Conservation (phyloP, 2,113 vertebrate genomes). For the Thamnaconus septentrionalis region DNA sequence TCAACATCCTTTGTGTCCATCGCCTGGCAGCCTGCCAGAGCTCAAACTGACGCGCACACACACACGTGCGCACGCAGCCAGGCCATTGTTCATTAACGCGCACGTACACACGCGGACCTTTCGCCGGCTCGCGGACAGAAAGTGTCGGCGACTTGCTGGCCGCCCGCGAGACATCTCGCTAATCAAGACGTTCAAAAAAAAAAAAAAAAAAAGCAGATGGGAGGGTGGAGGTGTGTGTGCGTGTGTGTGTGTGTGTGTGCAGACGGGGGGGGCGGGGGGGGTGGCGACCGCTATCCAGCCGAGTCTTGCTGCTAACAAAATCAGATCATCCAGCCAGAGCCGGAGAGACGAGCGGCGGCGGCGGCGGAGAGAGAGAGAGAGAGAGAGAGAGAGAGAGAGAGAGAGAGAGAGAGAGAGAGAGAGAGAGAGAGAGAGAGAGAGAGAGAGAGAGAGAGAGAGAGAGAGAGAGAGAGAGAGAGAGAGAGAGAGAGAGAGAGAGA, state of each 20-base stretch:
- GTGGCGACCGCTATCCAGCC: constrained; percentile 40
- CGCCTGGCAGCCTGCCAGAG: constrained; percentile 86
- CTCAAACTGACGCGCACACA: constrained; percentile 34
- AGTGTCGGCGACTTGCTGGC: constrained; percentile 27
- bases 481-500: not conserved
- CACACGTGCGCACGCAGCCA: constrained; percentile 31
- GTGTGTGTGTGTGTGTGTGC: not conserved
- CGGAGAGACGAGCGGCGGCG: constrained; percentile 20
- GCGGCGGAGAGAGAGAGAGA: not conserved
- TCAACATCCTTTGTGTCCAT: constrained; percentile 85
- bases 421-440: constrained; percentile 16
- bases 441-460: no score
- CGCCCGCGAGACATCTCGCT: constrained; percentile 29
- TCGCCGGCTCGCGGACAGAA: constrained; percentile 13
- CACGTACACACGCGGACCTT: constrained; percentile 35
- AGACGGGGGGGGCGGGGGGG: not conserved
- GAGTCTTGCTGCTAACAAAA: constrained; percentile 42
- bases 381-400: no score
- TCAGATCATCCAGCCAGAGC: constrained; percentile 59
- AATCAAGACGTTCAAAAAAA: constrained; percentile 58
- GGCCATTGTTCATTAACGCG: constrained; percentile 50
- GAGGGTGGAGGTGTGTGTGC: not conserved
- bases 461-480: no score
- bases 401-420: no score
- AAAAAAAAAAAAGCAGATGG: constrained; percentile 30